Conservation (phyloP, 2,797 vertebrate genomes). For the Echiichthys vipera region DNA sequence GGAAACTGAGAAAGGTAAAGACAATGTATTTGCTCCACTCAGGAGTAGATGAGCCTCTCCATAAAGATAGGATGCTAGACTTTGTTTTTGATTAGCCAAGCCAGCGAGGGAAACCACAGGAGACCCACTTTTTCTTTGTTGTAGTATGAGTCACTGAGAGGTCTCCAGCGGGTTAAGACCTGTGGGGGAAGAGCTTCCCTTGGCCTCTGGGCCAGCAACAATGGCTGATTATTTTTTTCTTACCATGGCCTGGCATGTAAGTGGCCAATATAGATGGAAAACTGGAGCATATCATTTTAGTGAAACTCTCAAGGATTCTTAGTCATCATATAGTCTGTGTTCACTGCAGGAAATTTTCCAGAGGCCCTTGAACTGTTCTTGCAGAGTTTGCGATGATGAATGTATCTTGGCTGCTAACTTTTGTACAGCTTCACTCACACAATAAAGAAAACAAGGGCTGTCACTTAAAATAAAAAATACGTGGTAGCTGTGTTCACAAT, state of each 20-base stretch:
- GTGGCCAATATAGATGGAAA: neutral
- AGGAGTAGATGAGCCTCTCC: constrained; percentile 23
- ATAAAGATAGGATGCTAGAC: neutral
- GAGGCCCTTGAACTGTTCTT: neutral
- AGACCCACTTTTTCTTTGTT: constrained; percentile 23
- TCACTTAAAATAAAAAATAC: no score
- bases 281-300: constrained; percentile 2
- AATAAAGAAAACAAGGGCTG: neutral
- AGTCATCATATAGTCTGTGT: neutral
- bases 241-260: constrained; percentile 2
- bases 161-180: constrained; percentile 28
- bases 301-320: neutral
- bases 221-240: neutral
- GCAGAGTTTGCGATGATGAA: no score
- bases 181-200: neutral
- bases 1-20: constrained; percentile 19
- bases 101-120: constrained; percentile 5
- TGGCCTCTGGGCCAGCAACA: neutral
- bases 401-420: neutral
- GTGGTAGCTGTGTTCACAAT: no score
- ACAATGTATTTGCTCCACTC: constrained; percentile 20
- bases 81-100: constrained; percentile 15
- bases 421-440: neutral
- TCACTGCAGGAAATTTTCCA: neutral
- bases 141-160: constrained; percentile 38